These are phyloP conservation scores for Anabas testudineus DNA, from an alignment of 2,797 vertebrate genomes.

Conservation along the genomic window DNA sequence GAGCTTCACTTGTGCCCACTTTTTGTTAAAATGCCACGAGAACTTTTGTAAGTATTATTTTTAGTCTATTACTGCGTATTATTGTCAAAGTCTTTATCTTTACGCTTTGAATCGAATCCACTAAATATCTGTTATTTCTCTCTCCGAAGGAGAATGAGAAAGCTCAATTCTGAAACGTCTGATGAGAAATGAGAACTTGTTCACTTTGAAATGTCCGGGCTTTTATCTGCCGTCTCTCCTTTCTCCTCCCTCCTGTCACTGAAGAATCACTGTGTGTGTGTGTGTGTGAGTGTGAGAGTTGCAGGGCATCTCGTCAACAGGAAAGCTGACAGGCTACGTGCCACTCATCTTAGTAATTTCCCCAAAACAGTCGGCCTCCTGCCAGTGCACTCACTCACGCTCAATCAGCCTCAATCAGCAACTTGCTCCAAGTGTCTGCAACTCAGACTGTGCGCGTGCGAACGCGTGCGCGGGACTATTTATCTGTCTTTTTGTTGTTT, in stretches of 20 bases:
- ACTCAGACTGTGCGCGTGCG: conserved; percentile 12
- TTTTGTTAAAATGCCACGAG: conserved; percentile 11
- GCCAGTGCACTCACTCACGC: conserved; percentile 53
- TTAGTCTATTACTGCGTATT: conserved; percentile 6
- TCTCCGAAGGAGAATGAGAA: conserved; percentile 28
- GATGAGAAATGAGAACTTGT: conserved; percentile 38
- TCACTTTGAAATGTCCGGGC: conserved; percentile 53
- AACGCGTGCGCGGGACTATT: conserved; percentile 6
- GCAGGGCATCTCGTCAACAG: conserved; percentile 27
- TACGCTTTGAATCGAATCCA: conserved; percentile 28
- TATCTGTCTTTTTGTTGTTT: conserved; percentile 44
- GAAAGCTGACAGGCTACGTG: conserved; percentile 60
- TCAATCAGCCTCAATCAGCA: conserved; percentile 77
- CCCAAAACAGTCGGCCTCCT: conserved; percentile 68
- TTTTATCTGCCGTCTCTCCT: conserved; percentile 39
- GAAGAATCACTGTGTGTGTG: conserved; percentile 7
- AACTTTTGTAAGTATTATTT: background rate
- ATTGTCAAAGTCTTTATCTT: conserved; percentile 17
- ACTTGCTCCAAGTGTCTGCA: conserved; percentile 40
- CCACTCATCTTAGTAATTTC: conserved; percentile 68
- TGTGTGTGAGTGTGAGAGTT: background rate
- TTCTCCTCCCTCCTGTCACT: conserved; percentile 40
- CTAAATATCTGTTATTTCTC: conserved; percentile 39
- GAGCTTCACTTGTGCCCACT: background rate
- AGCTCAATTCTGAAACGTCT: conserved; percentile 37